Percentiles rank a stretch among this genome's conserved stretches.
Evolutionary conservation across 2,113 vertebrate species (phyloP).

Genomic region (Ellobius talpinus): DNA sequence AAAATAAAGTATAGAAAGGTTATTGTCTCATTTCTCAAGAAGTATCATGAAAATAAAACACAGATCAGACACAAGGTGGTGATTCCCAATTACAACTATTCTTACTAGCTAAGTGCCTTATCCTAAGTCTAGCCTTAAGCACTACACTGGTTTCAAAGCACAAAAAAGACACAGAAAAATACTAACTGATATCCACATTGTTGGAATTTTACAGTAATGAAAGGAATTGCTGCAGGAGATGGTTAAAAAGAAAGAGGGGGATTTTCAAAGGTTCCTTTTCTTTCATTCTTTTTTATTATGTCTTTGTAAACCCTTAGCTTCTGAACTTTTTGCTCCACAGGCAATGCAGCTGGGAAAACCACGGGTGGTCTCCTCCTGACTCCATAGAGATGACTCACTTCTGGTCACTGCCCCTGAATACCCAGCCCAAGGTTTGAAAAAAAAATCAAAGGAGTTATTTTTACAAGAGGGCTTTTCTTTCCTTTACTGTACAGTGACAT

Average conservation of each 20-base stretch:
- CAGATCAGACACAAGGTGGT: neutral
- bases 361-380: neutral
- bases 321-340: conserved; percentile 53
- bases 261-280: conserved; percentile 74
- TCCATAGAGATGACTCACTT: neutral
- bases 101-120: neutral
- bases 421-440: conserved; percentile 45
- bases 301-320: conserved; percentile 63
- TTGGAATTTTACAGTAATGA: conserved; percentile 52
- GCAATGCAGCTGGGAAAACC: conserved; percentile 64
- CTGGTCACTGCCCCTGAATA: conserved; percentile 59
- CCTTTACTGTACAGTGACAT: conserved; percentile 56
- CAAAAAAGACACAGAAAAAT: neutral
- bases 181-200: conserved; percentile 9
- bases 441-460: conserved; percentile 76
- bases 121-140: conserved; percentile 43
- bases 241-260: conserved; percentile 20
- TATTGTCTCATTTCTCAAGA: conserved; percentile 35
- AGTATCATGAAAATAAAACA: conserved; percentile 10
- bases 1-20: neutral
- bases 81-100: conserved; percentile 49
- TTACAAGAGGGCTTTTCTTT: conserved; percentile 60
- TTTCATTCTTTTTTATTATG: conserved; percentile 61
- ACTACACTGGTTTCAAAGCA: conserved; percentile 52
- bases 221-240: conserved; percentile 56